phyloP scores from a whole-genome alignment of 2,888 invertebrate species.

The Erebia aethiops region DNA sequence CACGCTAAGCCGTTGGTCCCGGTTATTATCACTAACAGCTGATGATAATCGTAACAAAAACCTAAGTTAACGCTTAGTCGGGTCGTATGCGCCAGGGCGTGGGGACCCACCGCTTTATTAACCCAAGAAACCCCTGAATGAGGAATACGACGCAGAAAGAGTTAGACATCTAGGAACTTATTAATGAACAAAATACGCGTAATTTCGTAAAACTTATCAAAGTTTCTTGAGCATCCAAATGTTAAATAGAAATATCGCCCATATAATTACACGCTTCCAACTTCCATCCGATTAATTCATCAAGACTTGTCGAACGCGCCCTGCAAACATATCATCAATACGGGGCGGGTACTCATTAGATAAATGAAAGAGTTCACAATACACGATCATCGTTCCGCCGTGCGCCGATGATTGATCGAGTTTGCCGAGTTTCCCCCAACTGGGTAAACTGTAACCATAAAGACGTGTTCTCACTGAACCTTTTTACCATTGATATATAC shows the following conservation, averaged over 20 bases:
- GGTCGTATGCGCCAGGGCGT: too few species aligned
- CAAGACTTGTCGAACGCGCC: conserved; percentile 61
- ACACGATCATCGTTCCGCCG: conserved; percentile 53
- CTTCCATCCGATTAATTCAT: conserved; percentile 55
- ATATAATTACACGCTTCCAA: conserved; percentile 30
- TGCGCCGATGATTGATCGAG: conserved; percentile 64
- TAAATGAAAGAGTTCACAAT: conserved; percentile 79
- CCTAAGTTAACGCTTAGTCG: too few species aligned
- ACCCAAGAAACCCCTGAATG: too few species aligned
- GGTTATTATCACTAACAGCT: too few species aligned
- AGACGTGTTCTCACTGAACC: background rate
- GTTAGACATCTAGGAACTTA: too few species aligned
- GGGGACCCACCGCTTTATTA: too few species aligned
- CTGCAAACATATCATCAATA: conserved; percentile 53
- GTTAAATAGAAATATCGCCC: conserved; percentile 3
- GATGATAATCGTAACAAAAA: too few species aligned
- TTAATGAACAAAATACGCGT: too few species aligned
- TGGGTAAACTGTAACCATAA: background rate
- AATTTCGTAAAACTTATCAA: background rate
- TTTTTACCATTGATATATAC: too few species aligned
- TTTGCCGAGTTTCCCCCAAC: conserved; percentile 28
- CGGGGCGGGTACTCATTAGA: conserved; percentile 64
- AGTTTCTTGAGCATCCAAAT: background rate
- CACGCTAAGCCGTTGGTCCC: too few species aligned
- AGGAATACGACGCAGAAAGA: too few species aligned